A percentile compares a stretch with the other conserved stretches of the same genome.
Evolutionary conservation across 2,888 invertebrate genomes (phyloP).

Genomic region (Stenurella melanura): DNA sequence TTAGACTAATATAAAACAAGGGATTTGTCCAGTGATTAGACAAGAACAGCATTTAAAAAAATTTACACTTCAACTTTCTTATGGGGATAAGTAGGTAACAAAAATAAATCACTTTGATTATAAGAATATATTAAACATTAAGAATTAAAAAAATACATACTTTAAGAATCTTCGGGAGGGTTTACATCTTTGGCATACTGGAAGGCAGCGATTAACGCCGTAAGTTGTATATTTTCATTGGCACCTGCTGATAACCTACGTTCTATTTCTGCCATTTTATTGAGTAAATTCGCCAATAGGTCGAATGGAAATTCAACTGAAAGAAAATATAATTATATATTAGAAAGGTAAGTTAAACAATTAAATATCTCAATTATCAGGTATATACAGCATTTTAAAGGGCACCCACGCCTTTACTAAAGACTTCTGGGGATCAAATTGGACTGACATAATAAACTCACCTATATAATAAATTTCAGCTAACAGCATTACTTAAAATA

Average conservation of each 20-base stretch:
- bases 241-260: conserved; percentile 89
- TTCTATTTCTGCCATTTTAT: conserved; percentile 93
- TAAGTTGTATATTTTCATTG: conserved; percentile 92
- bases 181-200: conserved; percentile 82
- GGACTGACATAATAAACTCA: too few relatives aligned
- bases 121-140: conserved; percentile 11
- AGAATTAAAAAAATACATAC: conserved; percentile 15
- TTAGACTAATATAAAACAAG: too few relatives aligned
- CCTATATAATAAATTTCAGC: too few relatives aligned
- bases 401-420: too few relatives aligned
- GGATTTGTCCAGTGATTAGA: too few relatives aligned
- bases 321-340: conserved; percentile 64
- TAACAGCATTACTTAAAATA: too few relatives aligned
- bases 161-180: conserved; percentile 54
- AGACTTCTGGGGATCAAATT: too few relatives aligned
- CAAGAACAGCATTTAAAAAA: too few relatives aligned
- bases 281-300: conserved; percentile 85
- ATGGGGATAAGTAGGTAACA: background rate
- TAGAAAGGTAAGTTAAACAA: background rate
- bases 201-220: conserved; percentile 92
- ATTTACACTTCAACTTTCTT: too few relatives aligned
- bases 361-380: too few relatives aligned
- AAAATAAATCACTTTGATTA: background rate
- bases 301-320: conserved; percentile 91
- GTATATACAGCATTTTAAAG: too few relatives aligned